Base-by-base conservation (phyloP, 2,113 vertebrate species). In the Aspiorhynchus laticeps region DNA sequence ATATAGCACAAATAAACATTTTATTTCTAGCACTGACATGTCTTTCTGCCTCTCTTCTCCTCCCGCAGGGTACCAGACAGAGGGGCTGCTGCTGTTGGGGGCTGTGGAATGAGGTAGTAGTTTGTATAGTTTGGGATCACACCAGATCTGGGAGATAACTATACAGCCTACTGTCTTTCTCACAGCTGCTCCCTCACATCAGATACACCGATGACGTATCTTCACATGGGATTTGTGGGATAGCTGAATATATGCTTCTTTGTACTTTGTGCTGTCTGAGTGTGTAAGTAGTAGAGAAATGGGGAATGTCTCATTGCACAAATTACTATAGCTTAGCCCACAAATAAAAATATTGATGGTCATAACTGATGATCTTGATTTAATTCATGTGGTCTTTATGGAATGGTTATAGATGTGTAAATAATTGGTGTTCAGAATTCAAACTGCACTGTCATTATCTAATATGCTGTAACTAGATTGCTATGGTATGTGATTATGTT, bases 91-190 rank as follows among this genome's bases (percentile, higher is more conserved):
- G 69, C 86, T n/a, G 41, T 38, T 67, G 90, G 93, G 86, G 87
- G 91, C 94, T 96, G 94, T 96, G 96, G 94, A 96, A 88, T 97
- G 97, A 98, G 97, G 97, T 98, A 98, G 97, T 98, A 97, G 97
- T 97, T 98, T 98, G 96, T 97, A 97, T 97, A 97, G 97, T 97
- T 97, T 97, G 95, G 96, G 96, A 97, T 97, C 96, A 97, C 94
- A 98, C 95, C 96, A 96, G 96, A 97, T 97, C 96, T 97, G 93
- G 97, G 97, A 97, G 97, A 97, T 97, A 97, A 97, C 97, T 98
- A 97, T 97, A 97, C 97, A 97, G 95, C 95, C 97, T 97, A 97
- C 97, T 98, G 96, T 97, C 97, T 97, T 98, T 97, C 97, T 94
- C 93, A 95, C 96, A 93, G 95, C 92, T 75, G 89, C 95, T 88